phyloP scores from a whole-genome alignment of 2,888 invertebrate species.

The Onthophagus sagittarius region DNA sequence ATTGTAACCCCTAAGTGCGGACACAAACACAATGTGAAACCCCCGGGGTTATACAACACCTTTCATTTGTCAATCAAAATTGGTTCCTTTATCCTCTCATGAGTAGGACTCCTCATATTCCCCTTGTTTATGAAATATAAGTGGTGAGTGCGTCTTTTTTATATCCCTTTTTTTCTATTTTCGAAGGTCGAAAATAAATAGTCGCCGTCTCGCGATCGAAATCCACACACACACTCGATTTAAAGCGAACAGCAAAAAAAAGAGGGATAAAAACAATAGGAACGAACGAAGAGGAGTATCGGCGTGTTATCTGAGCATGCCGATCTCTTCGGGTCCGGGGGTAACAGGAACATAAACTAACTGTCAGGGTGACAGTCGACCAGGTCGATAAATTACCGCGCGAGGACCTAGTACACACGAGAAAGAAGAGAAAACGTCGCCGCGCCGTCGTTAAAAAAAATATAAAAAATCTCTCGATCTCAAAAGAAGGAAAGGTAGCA shows the following conservation, averaged over 20 bases:
- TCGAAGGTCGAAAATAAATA: neutral
- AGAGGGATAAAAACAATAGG: constrained; percentile 44
- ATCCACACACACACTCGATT: neutral
- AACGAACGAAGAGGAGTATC: constrained; percentile 39
- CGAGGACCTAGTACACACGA: constrained; percentile 23
- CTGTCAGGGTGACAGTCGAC: constrained; percentile 46
- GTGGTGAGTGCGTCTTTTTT: neutral
- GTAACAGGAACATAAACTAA: constrained; percentile 41
- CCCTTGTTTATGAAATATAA: neutral
- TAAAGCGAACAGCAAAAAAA: neutral
- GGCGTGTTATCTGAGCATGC: constrained; percentile 47
- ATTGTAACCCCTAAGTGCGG: constrained; percentile 35
- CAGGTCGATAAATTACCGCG: constrained; percentile 32
- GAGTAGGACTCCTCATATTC: neutral
- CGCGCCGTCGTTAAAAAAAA: constrained; percentile 22
- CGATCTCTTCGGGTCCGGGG: constrained; percentile 44
- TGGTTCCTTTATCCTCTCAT: neutral
- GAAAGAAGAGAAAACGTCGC: constrained; percentile 6
- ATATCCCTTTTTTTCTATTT: too few relatives aligned
- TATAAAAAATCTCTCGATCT: constrained; percentile 12
- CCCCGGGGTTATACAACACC: constrained; percentile 41
- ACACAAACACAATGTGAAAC: constrained; percentile 39
- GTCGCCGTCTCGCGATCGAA: neutral
- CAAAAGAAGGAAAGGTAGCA: neutral
- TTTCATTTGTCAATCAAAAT: constrained; percentile 40